Evolutionary conservation across 2,797 vertebrate species (phyloP).

Genomic region (Menidia menidia): DNA sequence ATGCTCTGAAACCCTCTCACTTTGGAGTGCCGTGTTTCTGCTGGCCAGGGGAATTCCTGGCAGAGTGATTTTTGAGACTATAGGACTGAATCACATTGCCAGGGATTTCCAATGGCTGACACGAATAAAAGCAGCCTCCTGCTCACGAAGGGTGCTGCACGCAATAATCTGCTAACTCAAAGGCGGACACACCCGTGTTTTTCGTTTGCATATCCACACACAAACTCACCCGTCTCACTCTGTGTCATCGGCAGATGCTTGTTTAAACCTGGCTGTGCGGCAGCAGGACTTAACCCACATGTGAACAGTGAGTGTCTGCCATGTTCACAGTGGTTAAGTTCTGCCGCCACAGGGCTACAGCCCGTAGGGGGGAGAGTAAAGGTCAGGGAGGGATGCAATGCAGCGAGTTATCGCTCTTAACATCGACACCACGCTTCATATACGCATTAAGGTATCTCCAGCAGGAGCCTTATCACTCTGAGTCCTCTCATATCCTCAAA

Average conservation of each 20-base stretch:
- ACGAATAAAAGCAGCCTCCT: slow-evolving; percentile 68
- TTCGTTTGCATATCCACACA: slow-evolving; percentile 34
- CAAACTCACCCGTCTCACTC: slow-evolving; percentile 13
- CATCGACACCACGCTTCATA: slow-evolving; percentile 26
- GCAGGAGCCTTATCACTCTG: neutral
- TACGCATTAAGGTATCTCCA: neutral
- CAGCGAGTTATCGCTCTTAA: slow-evolving; percentile 31
- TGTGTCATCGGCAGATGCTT: slow-evolving; percentile 29
- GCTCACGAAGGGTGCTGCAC: slow-evolving; percentile 11
- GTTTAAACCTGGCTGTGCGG: slow-evolving; percentile 67
- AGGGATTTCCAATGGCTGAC: slow-evolving; percentile 97
- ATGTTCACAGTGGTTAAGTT: slow-evolving; percentile 99
- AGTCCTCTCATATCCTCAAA: slow-evolving; percentile 1
- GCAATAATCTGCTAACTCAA: slow-evolving; percentile 22
- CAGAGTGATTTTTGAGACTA: slow-evolving; percentile 93
- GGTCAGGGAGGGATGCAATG: slow-evolving; percentile 49
- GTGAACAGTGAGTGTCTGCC: slow-evolving; percentile 88
- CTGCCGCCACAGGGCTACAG: slow-evolving; percentile 82
- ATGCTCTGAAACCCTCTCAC: slow-evolving; percentile 3
- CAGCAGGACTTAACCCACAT: slow-evolving; percentile 93
- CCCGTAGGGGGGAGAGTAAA: slow-evolving; percentile 46
- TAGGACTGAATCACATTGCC: slow-evolving; percentile 96
- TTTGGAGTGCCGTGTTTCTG: slow-evolving; percentile 71
- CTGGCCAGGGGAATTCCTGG: slow-evolving; percentile 95
- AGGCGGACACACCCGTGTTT: slow-evolving; percentile 9